phyloP scores from a whole-genome alignment of 2,113 vertebrate genomes.

The Gymnocephalus cernua region DNA sequence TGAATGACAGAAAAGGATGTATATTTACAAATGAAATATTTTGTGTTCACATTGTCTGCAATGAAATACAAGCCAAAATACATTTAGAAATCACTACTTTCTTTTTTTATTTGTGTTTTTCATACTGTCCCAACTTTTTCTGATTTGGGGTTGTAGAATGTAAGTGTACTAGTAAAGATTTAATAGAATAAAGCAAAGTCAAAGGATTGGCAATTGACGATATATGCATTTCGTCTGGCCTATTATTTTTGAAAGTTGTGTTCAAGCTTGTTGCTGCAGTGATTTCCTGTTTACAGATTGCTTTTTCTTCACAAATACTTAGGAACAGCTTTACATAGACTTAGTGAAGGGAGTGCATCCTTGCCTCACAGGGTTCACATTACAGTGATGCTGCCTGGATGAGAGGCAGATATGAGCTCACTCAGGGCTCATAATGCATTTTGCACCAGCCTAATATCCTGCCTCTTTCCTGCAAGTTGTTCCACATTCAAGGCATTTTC shows the following conservation, averaged over 20 bases:
- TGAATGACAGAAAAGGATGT: too few species aligned
- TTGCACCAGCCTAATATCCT: conserved; percentile 4
- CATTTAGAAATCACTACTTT: too few species aligned
- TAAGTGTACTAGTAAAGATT: not conserved
- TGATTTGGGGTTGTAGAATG: too few species aligned
- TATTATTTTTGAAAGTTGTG: not conserved
- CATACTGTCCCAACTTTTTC: too few species aligned
- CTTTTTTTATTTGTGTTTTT: too few species aligned
- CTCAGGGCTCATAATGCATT: conserved; percentile 38
- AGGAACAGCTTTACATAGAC: not conserved
- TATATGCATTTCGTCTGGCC: not conserved
- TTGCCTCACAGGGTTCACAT: conserved; percentile 30
- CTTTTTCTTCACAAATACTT: not conserved
- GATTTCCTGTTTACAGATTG: not conserved
- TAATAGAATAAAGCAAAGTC: not conserved
- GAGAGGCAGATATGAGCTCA: conserved; percentile 24
- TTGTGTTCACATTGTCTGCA: too few species aligned
- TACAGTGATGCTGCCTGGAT: conserved; percentile 18
- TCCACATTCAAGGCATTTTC: conserved; percentile 10
- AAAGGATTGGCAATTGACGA: not conserved
- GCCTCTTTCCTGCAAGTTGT: conserved; percentile 1
- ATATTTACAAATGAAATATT: too few species aligned
- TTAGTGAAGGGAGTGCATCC: conserved; percentile 14
- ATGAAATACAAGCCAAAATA: too few species aligned
- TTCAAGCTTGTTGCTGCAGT: not conserved